These are phyloP conservation scores for Drosophila rellima DNA, from an alignment of 2,888 invertebrate species.

Conservation along the genomic window DNA sequence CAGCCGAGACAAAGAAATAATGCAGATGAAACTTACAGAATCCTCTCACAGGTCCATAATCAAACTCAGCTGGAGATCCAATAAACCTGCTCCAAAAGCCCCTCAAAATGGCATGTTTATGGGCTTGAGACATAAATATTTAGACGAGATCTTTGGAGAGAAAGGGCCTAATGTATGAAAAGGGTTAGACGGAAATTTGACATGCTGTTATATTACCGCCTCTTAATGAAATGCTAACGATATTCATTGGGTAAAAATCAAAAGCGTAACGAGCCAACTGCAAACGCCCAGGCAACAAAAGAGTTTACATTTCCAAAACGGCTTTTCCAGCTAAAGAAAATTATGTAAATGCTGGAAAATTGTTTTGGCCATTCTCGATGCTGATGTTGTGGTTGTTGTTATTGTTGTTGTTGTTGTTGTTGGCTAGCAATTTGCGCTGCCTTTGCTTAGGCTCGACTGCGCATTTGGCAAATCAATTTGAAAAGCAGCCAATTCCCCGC, in stretches of 20 bases:
- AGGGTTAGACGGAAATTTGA: neutral
- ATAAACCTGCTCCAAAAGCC: conserved; percentile 52
- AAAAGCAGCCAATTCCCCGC: conserved; percentile 30
- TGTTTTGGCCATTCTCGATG: conserved; percentile 59
- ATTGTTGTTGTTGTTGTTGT: conserved; percentile 26
- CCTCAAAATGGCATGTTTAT: conserved; percentile 62
- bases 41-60: conserved; percentile 28
- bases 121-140: conserved; percentile 65
- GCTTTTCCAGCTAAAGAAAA: conserved; percentile 66
- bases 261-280: conserved; percentile 60
- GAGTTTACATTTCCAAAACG: conserved; percentile 56
- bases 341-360: conserved; percentile 77
- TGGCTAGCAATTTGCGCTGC: conserved; percentile 59
- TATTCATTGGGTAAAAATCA: conserved; percentile 75
- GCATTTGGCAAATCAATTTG: conserved; percentile 74
- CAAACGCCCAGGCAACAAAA: conserved; percentile 16
- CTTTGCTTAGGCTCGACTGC: conserved; percentile 43
- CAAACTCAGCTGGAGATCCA: conserved; percentile 45
- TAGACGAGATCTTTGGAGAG: conserved; percentile 38
- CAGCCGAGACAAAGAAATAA: conserved; percentile 21
- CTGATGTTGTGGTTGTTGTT: conserved; percentile 33
- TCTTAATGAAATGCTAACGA: conserved; percentile 77
- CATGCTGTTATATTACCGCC: conserved; percentile 43
- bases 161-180: neutral
- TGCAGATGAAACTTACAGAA: conserved; percentile 36